Evolutionary conservation across 2,888 invertebrate species (phyloP), one percentile per base, ranked within the genome.

Genomic region (Tipula confusa): DNA sequence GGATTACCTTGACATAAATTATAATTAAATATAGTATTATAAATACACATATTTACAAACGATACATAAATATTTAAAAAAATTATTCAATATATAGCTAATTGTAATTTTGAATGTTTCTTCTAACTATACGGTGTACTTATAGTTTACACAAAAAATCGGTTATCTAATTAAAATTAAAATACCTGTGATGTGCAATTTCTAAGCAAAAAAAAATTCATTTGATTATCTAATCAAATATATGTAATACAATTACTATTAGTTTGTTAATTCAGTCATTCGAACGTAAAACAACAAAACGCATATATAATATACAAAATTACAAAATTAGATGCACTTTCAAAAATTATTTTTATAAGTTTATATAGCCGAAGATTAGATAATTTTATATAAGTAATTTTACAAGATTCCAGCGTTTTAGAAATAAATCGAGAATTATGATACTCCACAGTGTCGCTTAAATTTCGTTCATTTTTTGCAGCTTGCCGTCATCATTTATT

Each of bases 1-100:
- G 64, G 64, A 64, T 64, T 64, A 64, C 64, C 64, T 64, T 64
- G 64, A 64, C 64, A 64, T 64, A 64, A 64, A 64, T 64, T 64
- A 64, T 64, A 64, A 64, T 64, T 64, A 64, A 64, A 64, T 64
- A 15, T 43, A 43, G 3, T 43, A 43, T 43, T 43, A 43, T 43
- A 43, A 3, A 43, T 43, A 18, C 18, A 3, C 18, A 18, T 18
- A 18, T 18, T 2, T 64, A 9, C 24, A 24, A 9, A 0, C n/a
- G n/a, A 24, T 64, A 64, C 24, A 1, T 64, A 18, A 9, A 11
- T 64, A 24, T 9, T 1, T 64, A 24, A n/a, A n/a, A n/a, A n/a
- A n/a, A n/a, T n/a, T n/a, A n/a, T n/a, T n/a, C n/a, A n/a, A 6
- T 64, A 24, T 64, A 24, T 64, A 0, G 18, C 9, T 64, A 64